phyloP scores from a whole-genome alignment of 2,797 vertebrate species.

The Mormyrus hasselquistii region DNA sequence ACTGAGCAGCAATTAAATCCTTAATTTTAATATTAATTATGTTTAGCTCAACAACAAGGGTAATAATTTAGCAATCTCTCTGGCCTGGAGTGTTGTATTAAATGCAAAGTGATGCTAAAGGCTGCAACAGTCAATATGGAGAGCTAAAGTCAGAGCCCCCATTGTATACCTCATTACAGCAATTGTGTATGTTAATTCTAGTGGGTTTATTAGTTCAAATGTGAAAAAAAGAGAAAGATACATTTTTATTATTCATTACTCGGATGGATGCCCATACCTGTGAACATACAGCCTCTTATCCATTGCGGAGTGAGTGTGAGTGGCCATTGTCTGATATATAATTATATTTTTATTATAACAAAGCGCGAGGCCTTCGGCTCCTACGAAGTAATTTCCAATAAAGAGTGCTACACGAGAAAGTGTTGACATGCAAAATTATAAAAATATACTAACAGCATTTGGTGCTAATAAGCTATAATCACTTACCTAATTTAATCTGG shows the following conservation, averaged over 20 bases:
- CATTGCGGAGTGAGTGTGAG: constrained; percentile 37
- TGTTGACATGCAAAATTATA: constrained; percentile 76
- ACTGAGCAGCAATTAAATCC: constrained; percentile 57
- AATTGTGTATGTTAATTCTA: constrained; percentile 77
- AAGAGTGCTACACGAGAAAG: constrained; percentile 61
- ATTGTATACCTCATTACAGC: constrained; percentile 63
- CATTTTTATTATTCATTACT: constrained; percentile 68
- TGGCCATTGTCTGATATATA: constrained; percentile 68
- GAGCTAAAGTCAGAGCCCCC: constrained; percentile 54
- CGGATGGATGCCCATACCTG: constrained; percentile 56
- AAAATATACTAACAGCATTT: constrained; percentile 71
- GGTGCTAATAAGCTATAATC: constrained; percentile 74
- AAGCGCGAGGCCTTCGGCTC: constrained; percentile 55
- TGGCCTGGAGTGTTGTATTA: constrained; percentile 72
- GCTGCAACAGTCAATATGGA: constrained; percentile 69
- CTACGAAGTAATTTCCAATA: constrained; percentile 67
- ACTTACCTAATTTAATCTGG: constrained; percentile 77
- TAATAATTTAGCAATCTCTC: constrained; percentile 73
- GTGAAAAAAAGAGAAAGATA: constrained; percentile 48
- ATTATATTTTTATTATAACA: constrained; percentile 73
- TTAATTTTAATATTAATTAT: constrained; percentile 78
- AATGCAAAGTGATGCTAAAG: constrained; percentile 72
- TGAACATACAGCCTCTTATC: constrained; percentile 37
- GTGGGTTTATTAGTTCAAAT: constrained; percentile 75
- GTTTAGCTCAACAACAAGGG: constrained; percentile 68